Evolutionary conservation across 2,113 vertebrate genomes (phyloP), one percentile per base, ranked within the genome.

Genomic region (Pygathrix nemaeus): DNA sequence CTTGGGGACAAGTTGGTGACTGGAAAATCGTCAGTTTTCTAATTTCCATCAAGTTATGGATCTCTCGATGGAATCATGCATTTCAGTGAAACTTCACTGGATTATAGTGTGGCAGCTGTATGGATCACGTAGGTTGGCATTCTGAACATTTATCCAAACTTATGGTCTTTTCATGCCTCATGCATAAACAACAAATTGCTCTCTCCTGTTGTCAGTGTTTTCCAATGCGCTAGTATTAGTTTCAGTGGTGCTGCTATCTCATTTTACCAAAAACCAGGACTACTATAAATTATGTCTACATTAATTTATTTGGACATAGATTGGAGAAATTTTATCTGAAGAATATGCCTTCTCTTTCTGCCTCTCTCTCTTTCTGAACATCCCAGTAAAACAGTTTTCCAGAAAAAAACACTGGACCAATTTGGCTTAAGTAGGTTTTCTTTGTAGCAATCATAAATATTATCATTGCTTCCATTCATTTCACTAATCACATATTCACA

Each of bases 261-360:
- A 88, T 14, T 78, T 52, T 89, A 43, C n/a, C 1, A 10, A 81
- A 95, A 13, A 20, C 17, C 86, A n/a, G 82, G 25, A 21, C 2
- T 23, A 70, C 7, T 73, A 10, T 78, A 10, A 57, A 75, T 70
- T 94, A 73, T 14, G 90, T 85, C 27, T 25, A 80, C 48, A 88
- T 80, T 9, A 82, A 55, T n/a, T 91, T 57, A 85, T 50, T 72
- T 82, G 88, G 27, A 87, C 40, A 61, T 91, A 68, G 18, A 87
- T 86, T 79, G 8, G 17, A 82, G n/a, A 87, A 21, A 83, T 86
- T 83, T 66, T 48, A 85, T 50, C 25, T 82, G 21, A 85, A 86
- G 9, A 27, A 43, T 6, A 6, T 0, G 25, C 1, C 27, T 5
- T 48, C 3, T 30, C 20, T 68, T 18, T 48, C 8, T 40, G 8